Percentiles rank a stretch among this genome's conserved stretches.
Conservation (phyloP, 1,140 invertebrate species). For the Bathynomus jamesi region DNA sequence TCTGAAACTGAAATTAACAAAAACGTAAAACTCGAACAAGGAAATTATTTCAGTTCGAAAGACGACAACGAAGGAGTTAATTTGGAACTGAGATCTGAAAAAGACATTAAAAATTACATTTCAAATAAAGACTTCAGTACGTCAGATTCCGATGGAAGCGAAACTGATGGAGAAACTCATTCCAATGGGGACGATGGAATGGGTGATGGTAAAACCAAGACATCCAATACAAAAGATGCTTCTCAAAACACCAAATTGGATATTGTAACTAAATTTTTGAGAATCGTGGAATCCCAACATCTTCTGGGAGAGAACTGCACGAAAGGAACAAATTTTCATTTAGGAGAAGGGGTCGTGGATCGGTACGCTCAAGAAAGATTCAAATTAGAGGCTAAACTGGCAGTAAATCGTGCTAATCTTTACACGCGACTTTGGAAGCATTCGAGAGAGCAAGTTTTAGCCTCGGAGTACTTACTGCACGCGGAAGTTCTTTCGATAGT, state of each 20-base stretch:
- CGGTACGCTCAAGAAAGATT: conserved; percentile 73
- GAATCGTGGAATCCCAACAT: conserved; percentile 83
- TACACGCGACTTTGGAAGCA: conserved; percentile 86
- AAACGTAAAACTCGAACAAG: too few relatives aligned
- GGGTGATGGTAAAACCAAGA: conserved; percentile 11
- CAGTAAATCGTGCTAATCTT: conserved; percentile 90
- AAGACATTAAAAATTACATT: conserved; percentile 14
- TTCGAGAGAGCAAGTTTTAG: conserved; percentile 61
- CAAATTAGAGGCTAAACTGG: conserved; percentile 67
- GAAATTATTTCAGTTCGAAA: background rate
- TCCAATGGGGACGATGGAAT: background rate
- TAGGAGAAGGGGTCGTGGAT: conserved; percentile 88
- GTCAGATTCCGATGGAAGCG: conserved; percentile 22
- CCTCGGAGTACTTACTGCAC: conserved; percentile 80
- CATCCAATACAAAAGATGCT: too few relatives aligned
- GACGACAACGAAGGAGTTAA: background rate
- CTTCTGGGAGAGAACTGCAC: conserved; percentile 81
- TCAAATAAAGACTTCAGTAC: too few relatives aligned
- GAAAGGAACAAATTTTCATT: conserved; percentile 77
- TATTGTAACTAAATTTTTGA: conserved; percentile 75
- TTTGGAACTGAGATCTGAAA: conserved; percentile 11
- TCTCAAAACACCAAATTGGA: conserved; percentile 57
- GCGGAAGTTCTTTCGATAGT: conserved; percentile 83
- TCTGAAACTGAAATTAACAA: too few relatives aligned
- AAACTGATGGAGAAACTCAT: conserved; percentile 9